Conservation (phyloP, 2,113 vertebrate genomes). For the Eulacestoma nigropectus region DNA sequence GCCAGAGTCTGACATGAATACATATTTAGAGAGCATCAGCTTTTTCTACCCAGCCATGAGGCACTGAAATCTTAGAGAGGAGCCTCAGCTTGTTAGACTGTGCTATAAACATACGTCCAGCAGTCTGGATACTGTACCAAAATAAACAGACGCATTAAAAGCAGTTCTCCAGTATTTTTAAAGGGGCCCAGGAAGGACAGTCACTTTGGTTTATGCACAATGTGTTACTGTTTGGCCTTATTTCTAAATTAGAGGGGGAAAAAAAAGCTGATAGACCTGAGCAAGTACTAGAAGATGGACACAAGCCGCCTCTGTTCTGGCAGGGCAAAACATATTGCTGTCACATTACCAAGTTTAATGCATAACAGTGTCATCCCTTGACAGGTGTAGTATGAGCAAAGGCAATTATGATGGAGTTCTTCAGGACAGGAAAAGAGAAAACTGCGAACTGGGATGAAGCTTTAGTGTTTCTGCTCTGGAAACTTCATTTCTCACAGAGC, state of each 20-base stretch:
- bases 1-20: not conserved
- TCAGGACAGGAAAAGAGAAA: not conserved
- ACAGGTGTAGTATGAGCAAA: constrained; percentile 1
- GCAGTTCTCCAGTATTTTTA: constrained; percentile 16
- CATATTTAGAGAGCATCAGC: not conserved
- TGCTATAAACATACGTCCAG: constrained; percentile 35
- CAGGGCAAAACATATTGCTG: not conserved
- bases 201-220: not conserved
- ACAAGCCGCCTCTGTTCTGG: not conserved
- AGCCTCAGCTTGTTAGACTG: constrained; percentile 16
- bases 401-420: not conserved
- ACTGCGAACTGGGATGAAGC: not conserved
- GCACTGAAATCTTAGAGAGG: constrained; percentile 19
- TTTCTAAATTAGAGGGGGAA: not conserved
- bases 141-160: constrained; percentile 50
- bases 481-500: not conserved
- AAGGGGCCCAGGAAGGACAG: not conserved
- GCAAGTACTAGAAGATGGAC: not conserved
- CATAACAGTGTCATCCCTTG: not conserved
- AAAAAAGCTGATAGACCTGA: not conserved
- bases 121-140: constrained; percentile 33
- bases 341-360: not conserved
- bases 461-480: not conserved
- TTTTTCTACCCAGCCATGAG: constrained; percentile 14
- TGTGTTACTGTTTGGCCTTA: not conserved